Conservation (phyloP, 2,113 vertebrate genomes). For the Protobothrops mucrosquamatus region DNA sequence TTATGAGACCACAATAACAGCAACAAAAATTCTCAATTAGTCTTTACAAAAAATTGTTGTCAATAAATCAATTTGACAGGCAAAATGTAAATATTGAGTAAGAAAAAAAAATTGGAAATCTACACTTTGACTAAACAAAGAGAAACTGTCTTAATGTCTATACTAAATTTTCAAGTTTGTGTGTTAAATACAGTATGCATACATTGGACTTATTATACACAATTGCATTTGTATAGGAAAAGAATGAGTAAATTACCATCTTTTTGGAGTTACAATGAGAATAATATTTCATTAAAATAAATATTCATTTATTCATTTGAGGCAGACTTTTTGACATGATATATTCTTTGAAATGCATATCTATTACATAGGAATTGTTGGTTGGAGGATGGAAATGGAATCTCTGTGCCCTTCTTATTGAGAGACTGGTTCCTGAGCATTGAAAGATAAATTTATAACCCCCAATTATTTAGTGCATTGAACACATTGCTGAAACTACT, state of each 20-base stretch:
- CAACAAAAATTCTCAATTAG: neutral
- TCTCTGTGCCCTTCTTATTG: neutral
- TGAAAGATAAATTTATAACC: neutral
- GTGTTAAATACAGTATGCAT: neutral
- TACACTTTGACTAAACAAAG: neutral
- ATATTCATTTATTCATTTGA: neutral
- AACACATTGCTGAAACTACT: neutral
- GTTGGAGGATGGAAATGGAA: neutral
- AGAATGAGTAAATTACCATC: neutral
- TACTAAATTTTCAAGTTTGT: neutral
- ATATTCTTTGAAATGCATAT: neutral
- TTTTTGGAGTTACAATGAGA: neutral
- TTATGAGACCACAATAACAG: neutral
- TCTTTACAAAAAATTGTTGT: neutral
- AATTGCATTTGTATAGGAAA: neutral
- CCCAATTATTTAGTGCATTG: neutral
- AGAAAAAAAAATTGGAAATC: neutral
- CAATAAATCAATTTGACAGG: neutral
- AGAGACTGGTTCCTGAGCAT: neutral
- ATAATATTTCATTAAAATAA: neutral
- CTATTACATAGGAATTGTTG: neutral
- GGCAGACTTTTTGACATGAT: neutral
- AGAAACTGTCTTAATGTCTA: neutral
- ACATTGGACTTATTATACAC: neutral
- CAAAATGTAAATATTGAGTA: neutral